phyloP scores from a whole-genome alignment of 2,113 vertebrate species.

The Heterotilapia buettikoferi region DNA sequence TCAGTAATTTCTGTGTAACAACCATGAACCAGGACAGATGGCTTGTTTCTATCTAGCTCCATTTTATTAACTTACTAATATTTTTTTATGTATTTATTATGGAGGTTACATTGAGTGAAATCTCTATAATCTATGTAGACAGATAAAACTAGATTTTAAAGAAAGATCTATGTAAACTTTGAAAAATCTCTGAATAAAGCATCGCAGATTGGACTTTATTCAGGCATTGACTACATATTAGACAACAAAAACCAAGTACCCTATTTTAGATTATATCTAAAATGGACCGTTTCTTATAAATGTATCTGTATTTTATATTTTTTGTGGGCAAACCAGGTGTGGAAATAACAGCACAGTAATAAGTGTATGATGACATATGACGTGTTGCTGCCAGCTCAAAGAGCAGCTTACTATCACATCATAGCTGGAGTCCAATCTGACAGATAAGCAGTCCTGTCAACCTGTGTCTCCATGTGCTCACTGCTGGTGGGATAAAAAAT shows the following conservation, averaged over 20 bases:
- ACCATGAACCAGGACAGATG: neutral
- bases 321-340: neutral
- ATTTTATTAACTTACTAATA: neutral
- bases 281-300: neutral
- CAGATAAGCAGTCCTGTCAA: neutral
- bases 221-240: neutral
- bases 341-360: neutral
- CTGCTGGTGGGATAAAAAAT: neutral
- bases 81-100: neutral
- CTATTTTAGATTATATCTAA: neutral
- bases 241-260: neutral
- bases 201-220: neutral
- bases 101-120: neutral
- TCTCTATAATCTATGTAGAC: neutral
- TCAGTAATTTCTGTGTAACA: neutral
- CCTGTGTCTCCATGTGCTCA: neutral
- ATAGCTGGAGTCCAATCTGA: neutral
- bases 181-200: neutral
- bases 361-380: neutral
- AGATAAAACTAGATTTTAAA: neutral
- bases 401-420: neutral
- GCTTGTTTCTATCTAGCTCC: rapidly evolving
- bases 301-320: neutral
- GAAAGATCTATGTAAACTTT: neutral
- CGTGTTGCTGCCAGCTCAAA: neutral